phyloP scores from a whole-genome alignment of 2,888 invertebrate genomes.

The Pristionchus maxplancki region DNA sequence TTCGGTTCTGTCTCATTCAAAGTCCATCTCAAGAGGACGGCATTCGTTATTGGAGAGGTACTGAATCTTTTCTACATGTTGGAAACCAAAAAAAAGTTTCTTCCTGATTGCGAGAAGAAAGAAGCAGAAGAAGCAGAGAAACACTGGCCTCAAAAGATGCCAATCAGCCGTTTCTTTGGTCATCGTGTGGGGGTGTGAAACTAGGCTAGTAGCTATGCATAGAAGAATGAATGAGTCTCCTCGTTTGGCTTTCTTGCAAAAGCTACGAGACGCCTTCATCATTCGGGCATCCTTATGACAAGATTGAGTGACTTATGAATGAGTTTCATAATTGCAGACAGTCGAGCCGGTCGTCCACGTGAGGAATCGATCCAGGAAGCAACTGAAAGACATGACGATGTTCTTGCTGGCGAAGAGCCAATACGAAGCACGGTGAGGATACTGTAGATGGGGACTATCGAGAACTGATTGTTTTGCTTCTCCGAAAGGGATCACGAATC shows the following conservation, averaged over 20 bases:
- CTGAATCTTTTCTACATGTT: background rate
- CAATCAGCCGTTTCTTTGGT: background rate
- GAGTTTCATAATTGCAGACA: constrained; percentile 57
- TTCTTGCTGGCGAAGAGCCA: constrained; percentile 72
- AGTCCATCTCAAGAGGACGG: constrained; percentile 71
- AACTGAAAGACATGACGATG: constrained; percentile 71
- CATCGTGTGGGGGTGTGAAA: too few relatives aligned
- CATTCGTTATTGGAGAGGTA: constrained; percentile 73
- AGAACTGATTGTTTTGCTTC: background rate
- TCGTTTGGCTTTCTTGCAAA: too few relatives aligned
- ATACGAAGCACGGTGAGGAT: constrained; percentile 63
- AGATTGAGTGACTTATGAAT: too few relatives aligned
- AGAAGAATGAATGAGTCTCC: background rate
- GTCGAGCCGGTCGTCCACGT: constrained; percentile 67
- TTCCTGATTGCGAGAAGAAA: background rate
- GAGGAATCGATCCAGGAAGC: constrained; percentile 72
- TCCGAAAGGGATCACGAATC: background rate
- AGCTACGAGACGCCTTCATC: too few relatives aligned
- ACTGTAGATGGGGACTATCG: background rate
- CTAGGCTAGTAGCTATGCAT: too few relatives aligned
- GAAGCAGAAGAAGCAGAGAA: background rate
- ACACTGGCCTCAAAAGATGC: background rate
- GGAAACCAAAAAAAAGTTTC: background rate
- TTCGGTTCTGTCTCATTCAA: constrained; percentile 74
- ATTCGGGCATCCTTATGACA: too few relatives aligned